Evolutionary conservation across 2,888 invertebrate species (phyloP).

Genomic region (Ryuthela nishihirai): DNA sequence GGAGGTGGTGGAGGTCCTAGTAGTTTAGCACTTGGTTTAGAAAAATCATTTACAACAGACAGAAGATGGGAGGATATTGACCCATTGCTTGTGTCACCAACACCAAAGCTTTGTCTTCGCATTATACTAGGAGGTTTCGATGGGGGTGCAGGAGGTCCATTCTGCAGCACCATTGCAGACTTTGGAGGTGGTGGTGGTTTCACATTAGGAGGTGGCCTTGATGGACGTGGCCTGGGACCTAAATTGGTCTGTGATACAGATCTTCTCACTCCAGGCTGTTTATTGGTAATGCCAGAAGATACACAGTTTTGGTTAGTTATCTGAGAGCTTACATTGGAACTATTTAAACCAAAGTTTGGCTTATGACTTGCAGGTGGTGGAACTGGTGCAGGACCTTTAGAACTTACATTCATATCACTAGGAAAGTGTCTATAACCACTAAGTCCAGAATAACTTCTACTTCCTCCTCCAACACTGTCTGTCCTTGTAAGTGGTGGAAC

Average conservation of each 20-base stretch:
- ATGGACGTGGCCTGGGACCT: conserved; percentile 18
- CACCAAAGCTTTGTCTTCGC: conserved; percentile 42
- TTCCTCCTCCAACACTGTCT: not conserved
- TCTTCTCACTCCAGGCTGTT: conserved; percentile 10
- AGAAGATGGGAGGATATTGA: conserved; percentile 18
- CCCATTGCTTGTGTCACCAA: conserved; percentile 38
- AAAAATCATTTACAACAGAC: conserved; percentile 12
- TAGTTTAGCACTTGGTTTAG: conserved; percentile 8
- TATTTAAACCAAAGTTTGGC: conserved; percentile 52
- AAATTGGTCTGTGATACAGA: conserved; percentile 28
- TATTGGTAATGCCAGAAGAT: not conserved
- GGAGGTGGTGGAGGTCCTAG: conserved; percentile 27
- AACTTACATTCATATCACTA: conserved; percentile 53
- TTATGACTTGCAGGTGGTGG: conserved; percentile 66
- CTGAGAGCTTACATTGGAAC: not conserved
- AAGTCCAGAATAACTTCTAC: not conserved
- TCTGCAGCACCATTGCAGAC: conserved; percentile 30
- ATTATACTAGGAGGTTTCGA: conserved; percentile 40
- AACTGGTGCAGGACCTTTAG: conserved; percentile 78
- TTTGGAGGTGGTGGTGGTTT: conserved; percentile 66
- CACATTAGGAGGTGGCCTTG: conserved; percentile 44
- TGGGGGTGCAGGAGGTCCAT: conserved; percentile 40
- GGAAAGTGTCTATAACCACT: conserved; percentile 23
- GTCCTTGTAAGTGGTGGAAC: conserved; percentile 7
- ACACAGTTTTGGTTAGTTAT: too few species aligned